A percentile compares a stretch with the other conserved stretches of the same genome.
Evolutionary conservation across 2,797 vertebrate genomes (phyloP).

Genomic region (Antrozous pallidus): DNA sequence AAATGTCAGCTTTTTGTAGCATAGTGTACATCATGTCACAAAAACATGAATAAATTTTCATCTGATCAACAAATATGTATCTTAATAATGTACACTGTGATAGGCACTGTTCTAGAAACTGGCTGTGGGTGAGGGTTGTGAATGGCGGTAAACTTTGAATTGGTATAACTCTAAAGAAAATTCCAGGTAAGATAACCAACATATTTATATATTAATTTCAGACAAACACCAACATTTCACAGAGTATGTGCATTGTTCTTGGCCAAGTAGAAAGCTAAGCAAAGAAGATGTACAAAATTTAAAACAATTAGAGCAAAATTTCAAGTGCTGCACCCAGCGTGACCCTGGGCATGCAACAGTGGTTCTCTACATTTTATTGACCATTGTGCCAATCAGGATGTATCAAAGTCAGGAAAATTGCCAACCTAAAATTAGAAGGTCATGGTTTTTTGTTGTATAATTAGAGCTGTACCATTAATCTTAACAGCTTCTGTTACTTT

Average conservation of each 20-base stretch:
- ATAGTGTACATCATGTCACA: neutral
- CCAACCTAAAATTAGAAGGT: conserved; percentile 39
- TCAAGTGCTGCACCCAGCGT: neutral
- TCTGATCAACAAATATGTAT: neutral
- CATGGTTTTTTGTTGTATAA: neutral
- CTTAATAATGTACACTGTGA: neutral
- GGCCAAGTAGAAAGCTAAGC: neutral
- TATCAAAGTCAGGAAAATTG: conserved; percentile 38
- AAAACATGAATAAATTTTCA: neutral
- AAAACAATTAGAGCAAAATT: conserved; percentile 19
- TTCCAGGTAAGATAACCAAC: neutral
- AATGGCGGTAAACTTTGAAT: neutral
- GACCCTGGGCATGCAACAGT: neutral
- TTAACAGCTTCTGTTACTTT: conserved; percentile 51
- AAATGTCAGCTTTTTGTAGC: neutral
- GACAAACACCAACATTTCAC: neutral
- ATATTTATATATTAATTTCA: neutral
- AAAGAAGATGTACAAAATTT: neutral
- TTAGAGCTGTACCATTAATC: conserved; percentile 54
- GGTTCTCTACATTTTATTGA: neutral
- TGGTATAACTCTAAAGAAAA: neutral
- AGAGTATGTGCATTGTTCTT: neutral
- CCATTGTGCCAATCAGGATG: neutral
- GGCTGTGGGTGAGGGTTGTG: neutral
- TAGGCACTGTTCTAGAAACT: neutral